phyloP scores from a whole-genome alignment of 2,797 vertebrate genomes.

The Poecile montanus region DNA sequence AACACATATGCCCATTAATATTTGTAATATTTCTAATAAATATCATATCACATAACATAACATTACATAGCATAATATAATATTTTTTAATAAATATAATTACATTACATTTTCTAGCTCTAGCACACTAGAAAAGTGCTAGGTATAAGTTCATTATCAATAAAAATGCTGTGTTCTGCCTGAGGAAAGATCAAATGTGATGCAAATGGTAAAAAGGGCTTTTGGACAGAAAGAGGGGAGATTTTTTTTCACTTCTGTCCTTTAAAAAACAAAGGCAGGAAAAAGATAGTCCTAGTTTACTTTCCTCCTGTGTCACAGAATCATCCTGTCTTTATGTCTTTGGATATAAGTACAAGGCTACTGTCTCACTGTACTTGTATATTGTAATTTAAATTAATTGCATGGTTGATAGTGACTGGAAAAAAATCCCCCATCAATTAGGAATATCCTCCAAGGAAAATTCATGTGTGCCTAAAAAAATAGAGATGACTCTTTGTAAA shows the following conservation, averaged over 20 bases:
- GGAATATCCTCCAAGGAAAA: constrained; percentile 83
- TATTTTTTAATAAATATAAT: too few relatives aligned
- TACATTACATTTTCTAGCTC: background rate
- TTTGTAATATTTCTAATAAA: too few relatives aligned
- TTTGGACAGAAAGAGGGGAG: background rate
- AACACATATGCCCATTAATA: fast-evolving
- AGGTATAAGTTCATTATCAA: background rate
- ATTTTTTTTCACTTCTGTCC: background rate
- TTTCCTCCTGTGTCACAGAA: background rate
- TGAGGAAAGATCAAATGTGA: background rate
- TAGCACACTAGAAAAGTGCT: background rate
- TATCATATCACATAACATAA: too few relatives aligned
- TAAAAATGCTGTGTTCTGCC: background rate
- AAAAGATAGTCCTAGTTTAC: background rate
- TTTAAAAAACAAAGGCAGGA: background rate
- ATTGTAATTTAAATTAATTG: constrained; percentile 75
- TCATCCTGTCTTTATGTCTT: background rate
- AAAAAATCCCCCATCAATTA: constrained; percentile 73
- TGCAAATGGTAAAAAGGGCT: background rate
- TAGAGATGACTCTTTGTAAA: background rate
- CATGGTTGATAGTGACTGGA: constrained; percentile 70
- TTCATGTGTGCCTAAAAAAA: constrained; percentile 68
- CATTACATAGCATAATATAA: too few relatives aligned
- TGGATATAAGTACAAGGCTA: background rate
- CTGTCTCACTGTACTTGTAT: constrained; percentile 76